A percentile compares a stretch with the other conserved stretches of the same genome.
Conservation (phyloP, 2,888 invertebrate species). For the Tubulanus polymorphus region DNA sequence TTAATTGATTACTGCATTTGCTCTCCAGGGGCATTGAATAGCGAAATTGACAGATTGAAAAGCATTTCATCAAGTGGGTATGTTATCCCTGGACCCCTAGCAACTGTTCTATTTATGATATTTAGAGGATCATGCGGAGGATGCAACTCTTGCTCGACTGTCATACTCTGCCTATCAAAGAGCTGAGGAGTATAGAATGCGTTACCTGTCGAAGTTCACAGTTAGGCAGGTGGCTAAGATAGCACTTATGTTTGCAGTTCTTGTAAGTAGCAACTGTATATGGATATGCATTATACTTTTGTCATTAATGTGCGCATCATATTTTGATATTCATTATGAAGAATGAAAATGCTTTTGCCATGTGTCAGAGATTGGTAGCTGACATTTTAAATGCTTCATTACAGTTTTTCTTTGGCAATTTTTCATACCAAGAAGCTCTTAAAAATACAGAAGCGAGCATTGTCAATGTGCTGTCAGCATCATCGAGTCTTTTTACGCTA, state of each 20-base stretch:
- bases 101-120: constrained; percentile 1
- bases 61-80: too few species aligned
- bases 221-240: constrained; percentile 74
- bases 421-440: constrained; percentile 84
- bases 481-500: constrained; percentile 84
- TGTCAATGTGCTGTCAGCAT: constrained; percentile 83
- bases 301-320: too few species aligned
- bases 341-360: too few species aligned
- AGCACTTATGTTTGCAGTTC: constrained; percentile 77
- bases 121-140: constrained; percentile 69
- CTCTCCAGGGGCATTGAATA: too few species aligned
- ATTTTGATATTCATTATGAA: too few species aligned
- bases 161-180: constrained; percentile 90
- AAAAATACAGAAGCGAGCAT: constrained; percentile 78
- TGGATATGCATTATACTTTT: background rate
- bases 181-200: constrained; percentile 72
- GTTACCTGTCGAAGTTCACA: constrained; percentile 73
- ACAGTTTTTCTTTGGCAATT: constrained; percentile 93
- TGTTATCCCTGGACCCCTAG: too few species aligned
- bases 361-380: too few species aligned
- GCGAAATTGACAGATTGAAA: too few species aligned
- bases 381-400: too few species aligned
- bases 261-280: constrained; percentile 64
- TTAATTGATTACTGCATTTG: too few species aligned
- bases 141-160: constrained; percentile 84